These are phyloP conservation scores for Drosophila subpulchrella DNA, from an alignment of 1,140 invertebrate species.

Conservation along the genomic window DNA sequence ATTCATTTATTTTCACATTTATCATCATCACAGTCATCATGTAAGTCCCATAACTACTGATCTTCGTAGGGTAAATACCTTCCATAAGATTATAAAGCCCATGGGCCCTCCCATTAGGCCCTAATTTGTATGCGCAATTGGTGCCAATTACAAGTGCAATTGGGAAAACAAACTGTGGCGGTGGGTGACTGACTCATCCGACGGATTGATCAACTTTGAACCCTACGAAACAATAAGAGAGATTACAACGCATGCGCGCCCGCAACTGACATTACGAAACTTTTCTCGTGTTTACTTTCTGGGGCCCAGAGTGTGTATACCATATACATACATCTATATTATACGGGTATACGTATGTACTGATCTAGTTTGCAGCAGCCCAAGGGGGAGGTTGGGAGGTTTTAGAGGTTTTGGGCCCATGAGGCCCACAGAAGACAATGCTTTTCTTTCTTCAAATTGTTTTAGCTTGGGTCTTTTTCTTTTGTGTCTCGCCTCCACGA, in stretches of 20 bases:
- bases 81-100: slow-evolving; percentile 1
- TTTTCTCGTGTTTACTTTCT: slow-evolving; percentile 55
- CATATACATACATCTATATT: background rate
- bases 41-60: background rate
- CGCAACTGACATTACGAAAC: slow-evolving; percentile 64
- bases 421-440: slow-evolving; percentile 65
- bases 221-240: slow-evolving; percentile 46
- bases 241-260: slow-evolving; percentile 67
- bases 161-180: slow-evolving; percentile 57
- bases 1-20: background rate
- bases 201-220: slow-evolving; percentile 72
- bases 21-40: background rate
- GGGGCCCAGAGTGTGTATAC: background rate
- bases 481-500: slow-evolving; percentile 63
- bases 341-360: slow-evolving; percentile 26
- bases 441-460: slow-evolving; percentile 63
- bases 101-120: slow-evolving; percentile 16
- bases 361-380: slow-evolving; percentile 71
- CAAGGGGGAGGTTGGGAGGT: slow-evolving; percentile 1
- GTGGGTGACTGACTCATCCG: slow-evolving; percentile 51
- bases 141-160: slow-evolving; percentile 56
- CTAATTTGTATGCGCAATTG: slow-evolving; percentile 53
- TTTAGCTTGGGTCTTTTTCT: slow-evolving; percentile 21
- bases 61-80: slow-evolving; percentile 10
- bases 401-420: background rate